Conservation (phyloP, 1,140 invertebrate genomes). For the Penaeus japonicus region DNA sequence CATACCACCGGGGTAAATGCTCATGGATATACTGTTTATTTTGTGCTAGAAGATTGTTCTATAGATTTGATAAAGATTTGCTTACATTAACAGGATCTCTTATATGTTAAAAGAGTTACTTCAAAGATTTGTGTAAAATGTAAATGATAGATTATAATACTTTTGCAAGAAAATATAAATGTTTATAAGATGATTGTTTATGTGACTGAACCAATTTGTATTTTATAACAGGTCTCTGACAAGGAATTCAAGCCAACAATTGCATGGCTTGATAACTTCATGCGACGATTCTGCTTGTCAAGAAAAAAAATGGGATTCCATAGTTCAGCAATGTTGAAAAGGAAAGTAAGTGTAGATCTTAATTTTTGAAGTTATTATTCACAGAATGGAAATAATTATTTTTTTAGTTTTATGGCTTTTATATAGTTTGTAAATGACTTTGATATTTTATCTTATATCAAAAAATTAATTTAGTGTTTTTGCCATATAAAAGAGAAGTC, state of each 20-base stretch:
- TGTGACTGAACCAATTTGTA: not conserved
- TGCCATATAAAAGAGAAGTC: not conserved
- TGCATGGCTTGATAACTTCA: constrained; percentile 57
- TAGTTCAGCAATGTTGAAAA: constrained; percentile 40
- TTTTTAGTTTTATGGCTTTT: too few relatives aligned
- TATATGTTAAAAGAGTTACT: not conserved
- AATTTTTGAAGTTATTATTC: too few relatives aligned
- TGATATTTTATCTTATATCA: not conserved
- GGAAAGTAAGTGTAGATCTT: constrained; percentile 30
- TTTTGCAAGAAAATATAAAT: not conserved
- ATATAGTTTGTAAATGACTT: not conserved
- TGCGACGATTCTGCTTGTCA: constrained; percentile 56
- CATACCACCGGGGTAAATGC: too few relatives aligned
- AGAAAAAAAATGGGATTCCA: constrained; percentile 51
- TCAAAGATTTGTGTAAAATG: not conserved
- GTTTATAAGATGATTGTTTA: not conserved
- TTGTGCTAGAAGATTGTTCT: too few relatives aligned
- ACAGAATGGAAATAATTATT: too few relatives aligned
- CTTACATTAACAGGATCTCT: not conserved
- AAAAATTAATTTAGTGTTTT: too few relatives aligned
- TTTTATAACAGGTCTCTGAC: constrained; percentile 43
- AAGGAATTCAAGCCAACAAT: constrained; percentile 53
- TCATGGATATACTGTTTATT: too few relatives aligned
- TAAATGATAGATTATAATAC: not conserved
- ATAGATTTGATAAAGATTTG: not conserved